These are phyloP conservation scores for Motacilla alba DNA, from an alignment of 2,113 vertebrate genomes.

Conservation along the genomic window DNA sequence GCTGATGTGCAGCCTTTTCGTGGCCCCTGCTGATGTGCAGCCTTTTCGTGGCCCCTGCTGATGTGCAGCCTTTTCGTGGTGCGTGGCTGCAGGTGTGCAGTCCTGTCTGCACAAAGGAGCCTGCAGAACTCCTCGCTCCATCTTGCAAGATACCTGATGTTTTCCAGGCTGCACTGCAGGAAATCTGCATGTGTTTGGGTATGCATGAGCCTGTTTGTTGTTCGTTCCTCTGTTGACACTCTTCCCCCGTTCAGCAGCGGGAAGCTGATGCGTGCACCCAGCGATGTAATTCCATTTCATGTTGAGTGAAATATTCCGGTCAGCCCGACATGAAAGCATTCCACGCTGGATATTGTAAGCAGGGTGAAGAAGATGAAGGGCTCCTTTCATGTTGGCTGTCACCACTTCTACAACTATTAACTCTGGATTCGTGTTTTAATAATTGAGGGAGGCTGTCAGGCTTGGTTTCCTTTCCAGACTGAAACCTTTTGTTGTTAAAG, in stretches of 20 bases:
- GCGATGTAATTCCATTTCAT: background rate
- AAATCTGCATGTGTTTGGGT: rapidly evolving
- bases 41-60: too few species aligned
- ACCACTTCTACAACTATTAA: background rate
- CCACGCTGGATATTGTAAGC: background rate
- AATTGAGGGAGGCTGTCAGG: background rate
- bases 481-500: background rate
- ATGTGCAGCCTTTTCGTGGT: too few species aligned
- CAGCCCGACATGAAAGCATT: background rate
- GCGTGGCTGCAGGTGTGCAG: background rate
- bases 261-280: background rate
- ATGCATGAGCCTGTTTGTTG: background rate
- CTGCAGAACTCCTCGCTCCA: background rate
- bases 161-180: background rate
- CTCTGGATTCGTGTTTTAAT: background rate
- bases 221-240: background rate
- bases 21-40: too few species aligned
- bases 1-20: too few species aligned
- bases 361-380: background rate
- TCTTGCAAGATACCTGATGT: rapidly evolving
- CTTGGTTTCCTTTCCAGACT: background rate
- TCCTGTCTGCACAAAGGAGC: background rate
- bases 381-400: background rate
- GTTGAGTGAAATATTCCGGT: background rate
- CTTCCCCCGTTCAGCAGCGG: background rate